phyloP scores from a whole-genome alignment of 2,113 vertebrate species.

The Actenoides lindsayi region DNA sequence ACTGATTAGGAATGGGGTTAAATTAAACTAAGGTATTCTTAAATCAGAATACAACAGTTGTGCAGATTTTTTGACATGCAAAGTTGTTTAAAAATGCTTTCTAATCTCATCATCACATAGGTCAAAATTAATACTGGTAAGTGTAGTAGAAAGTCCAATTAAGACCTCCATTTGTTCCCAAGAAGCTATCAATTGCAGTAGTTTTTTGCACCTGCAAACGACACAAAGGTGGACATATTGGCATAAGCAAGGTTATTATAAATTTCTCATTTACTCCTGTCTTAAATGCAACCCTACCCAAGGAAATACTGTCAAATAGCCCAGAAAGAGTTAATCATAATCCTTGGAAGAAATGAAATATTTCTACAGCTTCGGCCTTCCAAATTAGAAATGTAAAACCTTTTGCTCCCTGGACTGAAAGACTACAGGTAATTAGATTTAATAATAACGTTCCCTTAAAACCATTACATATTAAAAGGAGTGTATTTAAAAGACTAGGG shows the following conservation, averaged over 20 bases:
- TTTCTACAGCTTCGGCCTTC: not conserved
- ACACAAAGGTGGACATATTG: not conserved
- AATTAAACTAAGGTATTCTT: not conserved
- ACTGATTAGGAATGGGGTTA: not conserved
- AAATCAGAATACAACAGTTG: not conserved
- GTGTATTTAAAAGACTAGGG: not conserved
- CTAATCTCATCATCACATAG: not conserved
- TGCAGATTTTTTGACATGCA: not conserved
- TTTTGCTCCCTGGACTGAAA: constrained; percentile 2
- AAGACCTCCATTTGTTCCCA: not conserved
- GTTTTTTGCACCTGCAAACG: not conserved
- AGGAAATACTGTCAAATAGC: not conserved
- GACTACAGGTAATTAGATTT: constrained; percentile 13
- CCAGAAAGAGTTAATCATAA: not conserved
- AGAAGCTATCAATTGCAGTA: not conserved
- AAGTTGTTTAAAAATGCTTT: not conserved
- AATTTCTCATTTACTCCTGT: not conserved
- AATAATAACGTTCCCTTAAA: not conserved
- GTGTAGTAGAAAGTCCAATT: not conserved
- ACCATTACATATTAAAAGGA: not conserved
- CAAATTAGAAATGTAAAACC: constrained; percentile 25
- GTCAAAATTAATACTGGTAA: not conserved
- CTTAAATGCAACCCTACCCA: not conserved
- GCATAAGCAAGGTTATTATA: not conserved
- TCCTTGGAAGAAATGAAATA: not conserved